Conservation (phyloP, 2,888 invertebrate genomes). For the Strigamia maritima region DNA sequence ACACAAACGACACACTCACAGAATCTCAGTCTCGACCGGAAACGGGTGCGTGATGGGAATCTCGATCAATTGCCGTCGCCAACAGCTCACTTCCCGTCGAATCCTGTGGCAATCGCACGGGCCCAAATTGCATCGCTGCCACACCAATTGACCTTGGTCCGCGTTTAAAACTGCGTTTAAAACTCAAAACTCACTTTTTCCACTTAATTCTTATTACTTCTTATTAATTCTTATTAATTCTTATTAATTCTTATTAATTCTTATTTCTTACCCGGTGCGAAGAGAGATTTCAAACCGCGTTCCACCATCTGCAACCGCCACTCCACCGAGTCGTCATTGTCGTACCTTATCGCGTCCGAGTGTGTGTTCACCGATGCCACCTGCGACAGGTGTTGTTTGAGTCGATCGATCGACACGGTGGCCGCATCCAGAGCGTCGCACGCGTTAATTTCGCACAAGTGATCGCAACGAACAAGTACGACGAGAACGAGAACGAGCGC, state of each 20-base stretch:
- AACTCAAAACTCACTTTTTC: no score
- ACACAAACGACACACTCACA: no score
- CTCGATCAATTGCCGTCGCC: neutral
- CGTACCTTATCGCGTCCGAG: neutral
- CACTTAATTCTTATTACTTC: no score
- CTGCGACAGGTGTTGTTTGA: neutral
- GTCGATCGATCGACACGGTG: conserved; percentile 5
- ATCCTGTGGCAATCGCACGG: neutral
- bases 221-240: no score
- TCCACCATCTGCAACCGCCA: neutral
- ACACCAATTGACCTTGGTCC: neutral
- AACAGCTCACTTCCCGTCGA: conserved; percentile 24
- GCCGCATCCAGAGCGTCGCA: conserved; percentile 36
- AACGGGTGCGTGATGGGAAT: conserved; percentile 24
- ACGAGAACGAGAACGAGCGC: neutral
- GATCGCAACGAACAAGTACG: neutral
- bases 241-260: no score
- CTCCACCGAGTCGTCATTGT: neutral
- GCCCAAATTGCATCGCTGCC: neutral
- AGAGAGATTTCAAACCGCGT: neutral
- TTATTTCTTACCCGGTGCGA: conserved; percentile 3
- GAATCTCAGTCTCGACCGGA: conserved; percentile 33
- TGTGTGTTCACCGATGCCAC: neutral
- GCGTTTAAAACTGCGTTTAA: neutral
- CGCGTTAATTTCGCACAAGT: conserved; percentile 36